A percentile compares a stretch with the other conserved stretches of the same genome.
Evolutionary conservation across 2,888 invertebrate species (phyloP).

Genomic region (Tillus elongatus): DNA sequence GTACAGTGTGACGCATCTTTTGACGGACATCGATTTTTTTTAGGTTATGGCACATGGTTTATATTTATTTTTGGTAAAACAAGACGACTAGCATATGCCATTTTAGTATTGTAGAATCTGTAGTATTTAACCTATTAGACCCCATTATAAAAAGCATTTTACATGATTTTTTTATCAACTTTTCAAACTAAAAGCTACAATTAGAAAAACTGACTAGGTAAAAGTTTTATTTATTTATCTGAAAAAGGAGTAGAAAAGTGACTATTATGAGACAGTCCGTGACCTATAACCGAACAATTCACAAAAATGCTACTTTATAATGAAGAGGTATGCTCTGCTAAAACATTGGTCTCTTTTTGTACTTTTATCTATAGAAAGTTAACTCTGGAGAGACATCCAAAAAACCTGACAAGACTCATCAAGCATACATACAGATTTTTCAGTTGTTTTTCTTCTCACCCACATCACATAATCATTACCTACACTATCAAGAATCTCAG

Average conservation of each 20-base stretch:
- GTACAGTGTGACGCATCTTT: constrained; percentile 23
- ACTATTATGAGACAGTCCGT: too few species aligned
- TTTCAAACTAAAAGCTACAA: too few species aligned
- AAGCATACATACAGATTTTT: constrained; percentile 18
- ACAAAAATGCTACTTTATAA: constrained; percentile 11
- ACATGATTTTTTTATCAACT: too few species aligned
- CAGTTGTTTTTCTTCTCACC: constrained; percentile 23
- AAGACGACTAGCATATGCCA: constrained; percentile 19
- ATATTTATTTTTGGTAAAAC: constrained; percentile 15
- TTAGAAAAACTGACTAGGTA: too few species aligned
- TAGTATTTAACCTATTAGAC: constrained; percentile 5
- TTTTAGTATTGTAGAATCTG: constrained; percentile 6
- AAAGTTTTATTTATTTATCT: too few species aligned
- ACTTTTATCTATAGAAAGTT: constrained; percentile 23
- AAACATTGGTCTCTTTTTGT: constrained; percentile 28
- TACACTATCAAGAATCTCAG: too few species aligned
- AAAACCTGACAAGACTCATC: constrained; percentile 1
- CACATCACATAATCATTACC: constrained; percentile 21
- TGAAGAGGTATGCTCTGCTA: constrained; percentile 18
- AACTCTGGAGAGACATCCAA: background rate
- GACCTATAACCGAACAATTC: too few species aligned
- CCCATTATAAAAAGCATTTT: too few species aligned
- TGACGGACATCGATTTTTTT: constrained; percentile 11
- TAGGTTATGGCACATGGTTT: constrained; percentile 24
- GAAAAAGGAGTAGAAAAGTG: too few species aligned